A percentile compares a stretch with the other conserved stretches of the same genome.
Evolutionary conservation across 2,888 invertebrate species (phyloP).

Genomic region (Diploptera punctata): DNA sequence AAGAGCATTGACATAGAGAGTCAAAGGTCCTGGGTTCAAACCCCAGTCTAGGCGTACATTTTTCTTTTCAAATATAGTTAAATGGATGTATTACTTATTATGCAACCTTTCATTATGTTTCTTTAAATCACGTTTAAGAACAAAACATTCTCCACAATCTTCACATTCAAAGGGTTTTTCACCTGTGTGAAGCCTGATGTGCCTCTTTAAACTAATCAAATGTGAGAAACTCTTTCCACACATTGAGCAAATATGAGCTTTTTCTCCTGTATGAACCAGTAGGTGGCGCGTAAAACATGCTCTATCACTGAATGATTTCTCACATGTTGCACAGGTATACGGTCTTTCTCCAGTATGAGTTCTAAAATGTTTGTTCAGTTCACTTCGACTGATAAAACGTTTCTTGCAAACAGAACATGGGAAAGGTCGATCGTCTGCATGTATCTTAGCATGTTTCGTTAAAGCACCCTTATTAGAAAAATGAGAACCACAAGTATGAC

Average conservation of each 20-base stretch:
- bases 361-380: conserved; percentile 9
- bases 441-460: conserved; percentile 6
- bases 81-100: no score
- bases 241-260: not conserved
- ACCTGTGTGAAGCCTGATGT: not conserved
- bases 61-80: no score
- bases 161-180: not conserved
- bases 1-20: no score
- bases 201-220: conserved; percentile 6
- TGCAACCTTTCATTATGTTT: not conserved
- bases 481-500: not conserved
- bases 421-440: conserved; percentile 15
- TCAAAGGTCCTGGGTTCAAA: no score
- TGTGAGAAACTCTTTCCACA: conserved; percentile 6
- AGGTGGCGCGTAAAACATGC: not conserved
- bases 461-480: not conserved
- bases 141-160: not conserved
- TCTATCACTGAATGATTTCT: conserved; percentile 30
- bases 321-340: conserved; percentile 32
- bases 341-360: conserved; percentile 23
- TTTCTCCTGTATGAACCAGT: not conserved
- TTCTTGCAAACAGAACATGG: conserved; percentile 13
- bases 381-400: conserved; percentile 14
- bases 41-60: no score
- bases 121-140: not conserved